Conservation (phyloP, 2,113 vertebrate species). For the Nicator chloris region DNA sequence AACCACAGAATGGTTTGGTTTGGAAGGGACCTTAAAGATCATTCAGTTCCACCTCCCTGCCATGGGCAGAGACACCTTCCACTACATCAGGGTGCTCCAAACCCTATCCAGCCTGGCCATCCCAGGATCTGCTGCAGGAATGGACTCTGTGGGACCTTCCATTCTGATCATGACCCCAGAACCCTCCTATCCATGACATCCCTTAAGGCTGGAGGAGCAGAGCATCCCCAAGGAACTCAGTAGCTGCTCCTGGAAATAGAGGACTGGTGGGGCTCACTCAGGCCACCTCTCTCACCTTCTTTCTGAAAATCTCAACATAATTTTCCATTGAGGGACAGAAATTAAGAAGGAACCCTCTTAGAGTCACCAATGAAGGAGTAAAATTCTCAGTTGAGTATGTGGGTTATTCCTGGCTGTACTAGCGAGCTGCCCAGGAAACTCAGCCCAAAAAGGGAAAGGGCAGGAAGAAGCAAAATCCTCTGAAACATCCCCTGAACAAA, state of each 20-base stretch:
- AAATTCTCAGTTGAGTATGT: background rate
- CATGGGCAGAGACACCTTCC: background rate
- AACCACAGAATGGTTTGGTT: background rate
- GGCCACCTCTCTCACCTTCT: background rate
- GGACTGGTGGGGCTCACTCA: background rate
- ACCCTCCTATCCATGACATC: fast-evolving
- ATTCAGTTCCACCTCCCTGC: background rate
- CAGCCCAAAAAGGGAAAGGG: background rate
- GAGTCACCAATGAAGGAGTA: background rate
- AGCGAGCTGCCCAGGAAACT: background rate
- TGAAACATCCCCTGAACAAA: background rate
- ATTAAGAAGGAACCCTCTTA: background rate
- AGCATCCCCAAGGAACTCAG: background rate
- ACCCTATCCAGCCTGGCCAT: background rate
- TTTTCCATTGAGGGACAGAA: background rate
- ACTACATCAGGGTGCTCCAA: background rate
- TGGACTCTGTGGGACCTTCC: background rate
- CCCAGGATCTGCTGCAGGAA: background rate
- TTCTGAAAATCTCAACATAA: background rate
- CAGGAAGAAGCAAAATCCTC: background rate
- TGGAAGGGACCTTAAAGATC: background rate
- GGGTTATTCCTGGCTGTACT: background rate
- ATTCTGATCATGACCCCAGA: background rate
- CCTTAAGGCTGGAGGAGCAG: background rate
- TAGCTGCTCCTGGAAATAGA: background rate